Conservation (phyloP, 2,888 invertebrate species). For the Margaritifera margaritifera region DNA sequence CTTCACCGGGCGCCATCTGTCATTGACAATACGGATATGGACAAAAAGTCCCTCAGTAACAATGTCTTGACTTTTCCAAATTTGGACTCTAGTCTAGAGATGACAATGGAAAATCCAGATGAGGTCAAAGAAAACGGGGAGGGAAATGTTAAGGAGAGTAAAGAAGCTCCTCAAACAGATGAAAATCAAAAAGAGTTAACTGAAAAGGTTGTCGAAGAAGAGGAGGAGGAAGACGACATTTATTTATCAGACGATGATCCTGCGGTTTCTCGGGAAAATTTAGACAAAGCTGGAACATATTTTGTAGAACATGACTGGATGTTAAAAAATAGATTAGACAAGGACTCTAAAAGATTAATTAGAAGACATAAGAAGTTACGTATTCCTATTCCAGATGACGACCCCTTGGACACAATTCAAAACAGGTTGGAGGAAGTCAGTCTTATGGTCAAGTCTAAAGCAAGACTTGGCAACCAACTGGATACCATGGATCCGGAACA, state of each 20-base stretch:
- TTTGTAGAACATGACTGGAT: constrained; percentile 65
- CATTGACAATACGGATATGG: too few relatives aligned
- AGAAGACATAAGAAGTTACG: constrained; percentile 47
- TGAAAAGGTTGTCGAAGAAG: too few relatives aligned
- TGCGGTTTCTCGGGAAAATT: constrained; percentile 38
- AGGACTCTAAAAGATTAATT: constrained; percentile 43
- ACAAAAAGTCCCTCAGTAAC: too few relatives aligned
- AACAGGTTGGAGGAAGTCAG: constrained; percentile 56
- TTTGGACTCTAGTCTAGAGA: too few relatives aligned
- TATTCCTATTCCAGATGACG: constrained; percentile 62
- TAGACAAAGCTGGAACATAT: constrained; percentile 53
- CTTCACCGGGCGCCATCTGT: constrained; percentile 18
- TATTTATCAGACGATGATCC: constrained; percentile 47
- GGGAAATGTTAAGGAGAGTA: too few relatives aligned
- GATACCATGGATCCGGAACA: constrained; percentile 50
- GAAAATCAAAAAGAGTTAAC: too few relatives aligned
- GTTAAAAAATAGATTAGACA: constrained; percentile 50
- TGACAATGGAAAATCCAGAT: too few relatives aligned
- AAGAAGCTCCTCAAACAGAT: too few relatives aligned
- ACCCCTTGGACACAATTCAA: constrained; percentile 52
- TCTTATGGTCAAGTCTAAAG: constrained; percentile 59
- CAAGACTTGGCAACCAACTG: constrained; percentile 50
- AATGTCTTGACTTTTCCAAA: too few relatives aligned
- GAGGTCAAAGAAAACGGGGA: too few relatives aligned
- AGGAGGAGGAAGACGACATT: constrained; percentile 31